Percentiles rank a stretch among this genome's conserved stretches.
Conservation (phyloP, 2,113 vertebrate species). For the Rostratula benghalensis region DNA sequence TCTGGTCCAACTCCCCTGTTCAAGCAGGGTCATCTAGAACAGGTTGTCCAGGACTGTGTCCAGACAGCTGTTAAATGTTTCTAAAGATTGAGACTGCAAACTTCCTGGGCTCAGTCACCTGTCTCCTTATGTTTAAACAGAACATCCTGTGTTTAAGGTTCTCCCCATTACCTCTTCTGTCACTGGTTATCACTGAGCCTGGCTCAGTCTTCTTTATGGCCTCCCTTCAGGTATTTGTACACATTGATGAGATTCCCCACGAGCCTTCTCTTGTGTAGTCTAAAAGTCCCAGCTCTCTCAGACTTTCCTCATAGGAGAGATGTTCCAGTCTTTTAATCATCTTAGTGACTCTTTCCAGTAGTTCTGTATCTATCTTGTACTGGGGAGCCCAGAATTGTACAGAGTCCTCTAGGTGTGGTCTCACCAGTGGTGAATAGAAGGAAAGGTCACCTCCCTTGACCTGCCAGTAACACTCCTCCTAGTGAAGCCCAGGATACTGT, state of each 20-base stretch:
- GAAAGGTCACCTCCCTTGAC: background rate
- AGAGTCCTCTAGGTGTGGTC: background rate
- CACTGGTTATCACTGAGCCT: background rate
- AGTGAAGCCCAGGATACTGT: background rate
- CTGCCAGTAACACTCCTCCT: background rate
- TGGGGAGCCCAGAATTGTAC: background rate
- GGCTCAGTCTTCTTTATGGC: background rate
- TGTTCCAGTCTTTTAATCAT: background rate
- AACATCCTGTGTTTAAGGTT: background rate
- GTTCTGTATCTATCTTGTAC: background rate
- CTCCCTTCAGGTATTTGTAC: background rate
- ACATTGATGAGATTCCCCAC: background rate
- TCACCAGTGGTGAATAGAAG: background rate
- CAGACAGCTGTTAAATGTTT: background rate
- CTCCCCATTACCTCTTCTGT: background rate
- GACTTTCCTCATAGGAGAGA: background rate
- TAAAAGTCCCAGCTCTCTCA: background rate
- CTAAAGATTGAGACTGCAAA: background rate
- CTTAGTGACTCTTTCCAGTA: background rate
- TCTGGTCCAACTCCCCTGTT: background rate
- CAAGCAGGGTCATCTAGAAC: background rate
- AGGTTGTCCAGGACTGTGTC: background rate
- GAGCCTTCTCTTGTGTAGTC: background rate
- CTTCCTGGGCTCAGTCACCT: background rate
- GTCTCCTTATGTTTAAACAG: background rate